Base-by-base conservation (phyloP, 2,888 invertebrate species). In the Cheilosia scutellata region DNA sequence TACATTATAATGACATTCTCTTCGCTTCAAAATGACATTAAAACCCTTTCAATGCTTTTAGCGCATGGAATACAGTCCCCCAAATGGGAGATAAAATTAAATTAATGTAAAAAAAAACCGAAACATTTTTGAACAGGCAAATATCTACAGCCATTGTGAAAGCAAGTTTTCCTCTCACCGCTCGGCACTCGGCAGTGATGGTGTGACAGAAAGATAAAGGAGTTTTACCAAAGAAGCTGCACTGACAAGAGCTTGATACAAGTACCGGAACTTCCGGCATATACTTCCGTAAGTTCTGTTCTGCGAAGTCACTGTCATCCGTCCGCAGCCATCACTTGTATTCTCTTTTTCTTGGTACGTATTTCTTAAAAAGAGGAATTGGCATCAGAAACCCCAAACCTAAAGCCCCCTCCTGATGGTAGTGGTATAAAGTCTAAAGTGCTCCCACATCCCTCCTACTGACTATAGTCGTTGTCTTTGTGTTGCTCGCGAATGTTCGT, bases 231-330 rank as follows among this genome's bases (percentile, higher is more conserved):
- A 53, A 71, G 79, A 75, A 80, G 74, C 60, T 86, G 60, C 70
- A 75, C 62, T 90, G 91, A 90, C 91, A 91, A 90, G 89, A 89
- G 89, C 88, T 91, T 90, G 91, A 91, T 91, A 90, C 89, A 91
- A 91, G 91, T 91, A 90, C 91, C 90, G 91, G 91, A 91, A 91
- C 89, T 90, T 91, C 91, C 91, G 91, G 89, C 89, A 51, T 77
- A 72, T 88, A 80, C 82, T 88, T 89, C 87, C 88, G 87, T 87
- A 87, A 88, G 89, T 88, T 89, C 87, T 68, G 68, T 79, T 88
- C 76, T 20, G 20, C 82, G 80, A 88, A 87, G 65, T 55, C 72
- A 76, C 47, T 66, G 62, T 55, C 76, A 72, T 80, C 37, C 62
- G 29, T 55, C 27, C 16, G 55, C 51, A 29, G 37, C n/a, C 37